Evolutionary conservation across 2,113 vertebrate species (phyloP), one percentile per base, ranked within the genome.

Genomic region (Eolophus roseicapilla): DNA sequence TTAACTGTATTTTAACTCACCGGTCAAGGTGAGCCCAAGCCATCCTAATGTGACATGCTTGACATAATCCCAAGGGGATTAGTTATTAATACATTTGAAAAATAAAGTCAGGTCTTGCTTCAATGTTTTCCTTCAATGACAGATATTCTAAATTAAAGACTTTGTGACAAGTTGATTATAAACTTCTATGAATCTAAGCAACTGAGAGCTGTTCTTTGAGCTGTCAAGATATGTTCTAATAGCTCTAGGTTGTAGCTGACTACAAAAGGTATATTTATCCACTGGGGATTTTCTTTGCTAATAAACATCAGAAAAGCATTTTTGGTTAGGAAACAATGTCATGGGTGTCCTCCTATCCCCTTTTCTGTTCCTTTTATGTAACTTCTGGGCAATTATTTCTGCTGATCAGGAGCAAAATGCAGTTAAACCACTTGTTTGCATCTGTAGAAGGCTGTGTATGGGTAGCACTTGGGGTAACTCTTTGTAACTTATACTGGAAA

Each of bases 31-130:
- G 92, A 97, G 90, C 75, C 82, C 71, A 59, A 46, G 71, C 27
- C 21, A 65, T 46, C 67, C 53, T 90, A 90, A 73, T 90, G 87
- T 90, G 87, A 80, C 44, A 31, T 63, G 67, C 39, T n/a, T 93
- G 91, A 46, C 87, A 70, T 96, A 95, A 96, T 94, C 87, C 25
- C 1, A 44, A 74, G 70, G 74, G 47, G 84, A 91, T 94, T 92
- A 95, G 63, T 85, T 94, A 92, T 90, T 92, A 95, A 95, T 70
- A 59, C 57, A 37, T 91, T 85, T 85, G 69, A 87, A 95, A 89
- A 95, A 41, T 85, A 59, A 81, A 91, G 59, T 76, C 74, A 71
- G 29, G 7, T 79, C 37, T 82, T 85, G 52, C 52, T 91, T 87
- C 37, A 69, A 27, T 82, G 65, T 94, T 92, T 79, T 88, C 20